Evolutionary conservation across 1,140 invertebrate species (phyloP), one percentile per base, ranked within the genome.

Genomic region (Colletes latitarsis): DNA sequence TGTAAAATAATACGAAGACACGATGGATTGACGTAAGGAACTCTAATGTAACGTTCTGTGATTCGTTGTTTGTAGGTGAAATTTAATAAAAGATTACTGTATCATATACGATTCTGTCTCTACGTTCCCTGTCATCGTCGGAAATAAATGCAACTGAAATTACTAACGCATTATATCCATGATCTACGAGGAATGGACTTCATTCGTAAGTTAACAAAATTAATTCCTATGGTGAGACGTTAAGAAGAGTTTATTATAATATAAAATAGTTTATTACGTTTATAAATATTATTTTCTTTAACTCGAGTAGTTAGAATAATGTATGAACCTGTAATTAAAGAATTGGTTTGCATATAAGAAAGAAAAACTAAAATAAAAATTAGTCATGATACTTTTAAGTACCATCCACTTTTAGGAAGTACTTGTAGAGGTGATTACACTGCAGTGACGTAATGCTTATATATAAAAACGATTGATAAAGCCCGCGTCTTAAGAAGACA

Each of bases 61-160:
- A 93, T 93, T 93, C 93, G 93, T 93, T 93, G 93, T 93, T 93
- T 93, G 92, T 93, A 93, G 93, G 93, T 93, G 93, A 93, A 93
- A 93, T 93, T 93, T 92, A 93, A 93, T 93, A 93, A 93, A 93
- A 91, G 88, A 92, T 92, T 91, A 91, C 91, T 92, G 91, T 93
- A 93, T 89, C 85, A 92, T 92, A 92, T 85, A 30, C 66, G 53
- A 14, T 14, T 3, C 1, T 5, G 1, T 58, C 46, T 58, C 15
- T 6, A 21, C 43, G 6, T 21, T 6, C 46, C 57, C 41, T 6
- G 2, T 49, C 4, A 4, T 10, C 6, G 43, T 43, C 8, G 5
- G 8, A 43, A 43, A 9, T 43, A 43, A 43, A 43, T 43, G 0
- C 43, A 43, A 43, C 8, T 43, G 43, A 30, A 30, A 30, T 30